A percentile compares a stretch with the other conserved stretches of the same genome.
Evolutionary conservation across 2,113 vertebrate genomes (phyloP).

Genomic region (Lathamus discolor): DNA sequence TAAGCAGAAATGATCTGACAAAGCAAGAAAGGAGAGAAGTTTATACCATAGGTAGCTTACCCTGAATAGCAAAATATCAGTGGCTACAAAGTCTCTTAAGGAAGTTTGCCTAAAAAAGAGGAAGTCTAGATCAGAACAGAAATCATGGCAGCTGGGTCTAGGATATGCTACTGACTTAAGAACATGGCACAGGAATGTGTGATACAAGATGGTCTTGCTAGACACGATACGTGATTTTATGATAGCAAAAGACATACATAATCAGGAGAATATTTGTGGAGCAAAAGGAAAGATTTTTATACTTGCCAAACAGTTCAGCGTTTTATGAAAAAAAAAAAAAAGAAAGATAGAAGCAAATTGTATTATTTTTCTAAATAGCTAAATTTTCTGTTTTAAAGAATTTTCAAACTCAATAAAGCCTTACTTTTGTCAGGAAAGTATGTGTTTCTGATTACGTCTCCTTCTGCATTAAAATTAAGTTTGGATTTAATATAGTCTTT

Average conservation of each 20-base stretch:
- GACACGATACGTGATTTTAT: neutral
- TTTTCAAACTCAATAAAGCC: neutral
- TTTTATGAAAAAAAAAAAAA: neutral
- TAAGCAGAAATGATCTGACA: neutral
- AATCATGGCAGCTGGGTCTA: neutral
- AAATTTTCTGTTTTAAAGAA: neutral
- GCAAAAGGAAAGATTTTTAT: neutral
- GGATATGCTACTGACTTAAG: neutral
- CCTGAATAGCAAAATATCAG: neutral
- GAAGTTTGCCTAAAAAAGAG: neutral
- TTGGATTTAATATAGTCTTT: neutral
- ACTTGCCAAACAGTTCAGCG: rapidly evolving
- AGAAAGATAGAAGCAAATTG: neutral
- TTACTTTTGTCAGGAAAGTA: neutral
- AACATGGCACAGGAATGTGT: neutral
- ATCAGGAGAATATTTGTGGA: neutral
- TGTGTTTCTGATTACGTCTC: neutral
- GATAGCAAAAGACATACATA: neutral
- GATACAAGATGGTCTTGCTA: neutral
- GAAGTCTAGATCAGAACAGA: neutral
- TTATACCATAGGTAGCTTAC: neutral
- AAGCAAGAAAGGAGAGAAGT: neutral
- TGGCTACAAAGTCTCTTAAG: neutral
- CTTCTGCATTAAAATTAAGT: neutral
- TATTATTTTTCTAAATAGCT: neutral